A percentile compares a stretch with the other conserved stretches of the same genome.
Evolutionary conservation across 2,888 invertebrate genomes (phyloP).

Genomic region (Nephrocerus scutellatus): DNA sequence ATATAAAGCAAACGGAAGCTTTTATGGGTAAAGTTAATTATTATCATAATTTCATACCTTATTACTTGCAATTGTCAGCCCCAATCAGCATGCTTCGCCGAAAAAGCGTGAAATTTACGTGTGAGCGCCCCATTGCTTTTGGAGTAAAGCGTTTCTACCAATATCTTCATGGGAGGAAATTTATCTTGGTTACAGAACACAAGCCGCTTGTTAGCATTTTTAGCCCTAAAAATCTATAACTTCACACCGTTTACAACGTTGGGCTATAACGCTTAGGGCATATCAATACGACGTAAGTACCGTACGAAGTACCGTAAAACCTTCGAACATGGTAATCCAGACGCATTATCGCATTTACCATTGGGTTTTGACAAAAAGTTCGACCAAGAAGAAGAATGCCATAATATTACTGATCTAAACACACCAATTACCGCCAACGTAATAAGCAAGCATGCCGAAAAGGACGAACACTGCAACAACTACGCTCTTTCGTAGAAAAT

Average conservation of each 20-base stretch:
- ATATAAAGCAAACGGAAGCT: conserved; percentile 24
- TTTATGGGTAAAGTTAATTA: conserved; percentile 34
- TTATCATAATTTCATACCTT: conserved; percentile 23
- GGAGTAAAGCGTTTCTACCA: conserved; percentile 38
- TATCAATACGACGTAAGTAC: conserved; percentile 3
- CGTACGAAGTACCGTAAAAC: too few species aligned
- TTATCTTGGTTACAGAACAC: conserved; percentile 38
- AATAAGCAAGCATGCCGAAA: background rate
- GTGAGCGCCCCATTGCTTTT: conserved; percentile 29
- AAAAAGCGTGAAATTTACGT: conserved; percentile 21
- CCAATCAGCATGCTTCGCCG: conserved; percentile 26
- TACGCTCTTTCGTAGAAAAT: background rate
- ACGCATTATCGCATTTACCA: background rate
- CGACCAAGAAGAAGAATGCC: background rate
- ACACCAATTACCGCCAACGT: background rate
- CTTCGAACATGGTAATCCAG: background rate
- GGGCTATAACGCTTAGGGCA: conserved; percentile 2
- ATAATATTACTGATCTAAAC: background rate
- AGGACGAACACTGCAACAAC: background rate
- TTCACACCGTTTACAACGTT: conserved; percentile 21
- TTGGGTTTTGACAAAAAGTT: background rate
- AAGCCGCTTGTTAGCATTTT: conserved; percentile 32
- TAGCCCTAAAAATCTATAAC: conserved; percentile 29
- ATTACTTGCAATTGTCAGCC: conserved; percentile 20
- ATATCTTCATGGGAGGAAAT: conserved; percentile 39